Percentiles rank a stretch among this genome's conserved stretches.
phyloP scores from a whole-genome alignment of 2,113 vertebrate genomes.

The Sciurus niger region DNA sequence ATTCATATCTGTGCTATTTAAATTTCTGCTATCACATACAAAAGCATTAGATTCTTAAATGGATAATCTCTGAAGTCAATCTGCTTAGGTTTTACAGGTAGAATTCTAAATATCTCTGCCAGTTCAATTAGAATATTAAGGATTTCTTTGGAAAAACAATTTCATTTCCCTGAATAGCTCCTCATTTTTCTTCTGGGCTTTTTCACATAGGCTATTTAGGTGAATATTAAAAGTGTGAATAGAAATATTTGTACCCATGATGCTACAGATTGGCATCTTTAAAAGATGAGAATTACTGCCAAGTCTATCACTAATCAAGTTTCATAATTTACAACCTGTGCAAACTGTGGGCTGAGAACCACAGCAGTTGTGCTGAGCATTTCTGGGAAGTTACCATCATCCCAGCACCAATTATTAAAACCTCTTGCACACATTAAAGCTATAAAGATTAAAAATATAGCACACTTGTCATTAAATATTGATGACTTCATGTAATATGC shows the following conservation, averaged over 20 bases:
- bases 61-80: background rate
- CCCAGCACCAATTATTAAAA: slow-evolving; percentile 91
- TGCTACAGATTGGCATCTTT: slow-evolving; percentile 84
- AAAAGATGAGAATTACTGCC: slow-evolving; percentile 81
- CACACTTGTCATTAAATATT: slow-evolving; percentile 90
- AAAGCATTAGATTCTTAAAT: slow-evolving; percentile 26
- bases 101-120: background rate
- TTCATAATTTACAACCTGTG: slow-evolving; percentile 88
- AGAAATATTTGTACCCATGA: slow-evolving; percentile 75
- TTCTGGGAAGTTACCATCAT: slow-evolving; percentile 87
- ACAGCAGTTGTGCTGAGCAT: slow-evolving; percentile 88
- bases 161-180: slow-evolving; percentile 54
- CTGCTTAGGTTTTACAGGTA: background rate
- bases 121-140: slow-evolving; percentile 54
- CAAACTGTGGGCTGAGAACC: slow-evolving; percentile 86
- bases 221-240: slow-evolving; percentile 70
- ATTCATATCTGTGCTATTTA: slow-evolving; percentile 34
- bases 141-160: slow-evolving; percentile 28
- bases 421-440: slow-evolving; percentile 90
- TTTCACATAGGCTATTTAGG: slow-evolving; percentile 36
- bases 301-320: slow-evolving; percentile 85
- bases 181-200: slow-evolving; percentile 11
- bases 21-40: slow-evolving; percentile 13
- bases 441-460: slow-evolving; percentile 92
- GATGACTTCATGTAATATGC: slow-evolving; percentile 90